Conservation (phyloP, 1,140 invertebrate genomes). For the Trachymyrmex septentrionalis region DNA sequence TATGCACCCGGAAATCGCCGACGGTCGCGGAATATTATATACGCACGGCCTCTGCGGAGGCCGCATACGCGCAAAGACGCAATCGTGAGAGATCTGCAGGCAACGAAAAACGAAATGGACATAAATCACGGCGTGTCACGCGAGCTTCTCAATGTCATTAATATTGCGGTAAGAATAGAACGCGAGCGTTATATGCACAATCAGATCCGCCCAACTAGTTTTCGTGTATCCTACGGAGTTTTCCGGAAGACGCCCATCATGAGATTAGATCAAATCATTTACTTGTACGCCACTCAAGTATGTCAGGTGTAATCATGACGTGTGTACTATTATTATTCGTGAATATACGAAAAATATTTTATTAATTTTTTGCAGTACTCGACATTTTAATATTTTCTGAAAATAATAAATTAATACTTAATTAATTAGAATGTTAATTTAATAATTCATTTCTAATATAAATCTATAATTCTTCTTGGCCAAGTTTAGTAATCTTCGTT, state of each 20-base stretch:
- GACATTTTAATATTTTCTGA: too few species aligned
- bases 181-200: slow-evolving; percentile 8
- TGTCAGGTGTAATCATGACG: neutral
- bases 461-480: neutral
- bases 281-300: neutral
- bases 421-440: too few species aligned
- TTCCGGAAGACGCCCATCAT: neutral
- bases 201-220: slow-evolving; percentile 38
- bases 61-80: slow-evolving; percentile 27
- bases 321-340: neutral
- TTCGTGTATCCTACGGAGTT: slow-evolving; percentile 1
- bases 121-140: slow-evolving; percentile 47
- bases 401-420: too few species aligned
- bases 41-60: neutral
- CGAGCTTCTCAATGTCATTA: slow-evolving; percentile 36
- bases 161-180: slow-evolving; percentile 3
- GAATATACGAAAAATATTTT: neutral
- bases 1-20: slow-evolving; percentile 27
- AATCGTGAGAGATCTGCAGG: slow-evolving; percentile 50
- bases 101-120: slow-evolving; percentile 51
- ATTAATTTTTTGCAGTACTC: too few species aligned
- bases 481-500: neutral
- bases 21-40: slow-evolving; percentile 17
- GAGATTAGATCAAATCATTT: neutral
- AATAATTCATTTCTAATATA: neutral